Percentiles rank a stretch among this genome's conserved stretches.
Evolutionary conservation across 2,797 vertebrate species (phyloP).

Genomic region (Selene dorsalis): DNA sequence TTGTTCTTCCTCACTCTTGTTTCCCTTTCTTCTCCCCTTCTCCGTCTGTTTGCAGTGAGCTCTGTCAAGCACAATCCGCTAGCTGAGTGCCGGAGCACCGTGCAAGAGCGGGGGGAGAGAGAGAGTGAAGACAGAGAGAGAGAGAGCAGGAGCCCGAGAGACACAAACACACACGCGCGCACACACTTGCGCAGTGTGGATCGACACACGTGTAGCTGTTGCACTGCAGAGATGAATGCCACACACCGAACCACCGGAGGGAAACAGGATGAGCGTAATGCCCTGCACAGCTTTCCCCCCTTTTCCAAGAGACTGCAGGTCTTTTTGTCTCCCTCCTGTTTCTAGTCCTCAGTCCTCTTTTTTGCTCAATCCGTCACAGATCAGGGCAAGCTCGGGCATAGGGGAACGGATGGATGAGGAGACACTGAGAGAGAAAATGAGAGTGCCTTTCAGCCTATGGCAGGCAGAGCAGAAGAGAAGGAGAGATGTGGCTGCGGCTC

Average conservation of each 20-base stretch:
- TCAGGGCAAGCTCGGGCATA: slow-evolving; percentile 64
- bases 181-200: slow-evolving; percentile 49
- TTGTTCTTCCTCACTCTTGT: slow-evolving; percentile 45
- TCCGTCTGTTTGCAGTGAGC: slow-evolving; percentile 61
- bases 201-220: slow-evolving; percentile 72
- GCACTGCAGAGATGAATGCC: slow-evolving; percentile 61
- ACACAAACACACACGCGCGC: slow-evolving; percentile 18
- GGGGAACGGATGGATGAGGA: slow-evolving; percentile 80
- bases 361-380: slow-evolving; percentile 71
- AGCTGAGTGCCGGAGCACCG: slow-evolving; percentile 67
- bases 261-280: slow-evolving; percentile 47
- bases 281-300: slow-evolving; percentile 47
- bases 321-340: slow-evolving; percentile 67
- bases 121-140: neutral
- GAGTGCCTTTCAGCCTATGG: slow-evolving; percentile 92
- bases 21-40: slow-evolving; percentile 57
- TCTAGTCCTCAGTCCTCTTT: slow-evolving; percentile 67
- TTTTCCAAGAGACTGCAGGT: slow-evolving; percentile 63
- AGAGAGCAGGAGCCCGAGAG: slow-evolving; percentile 47
- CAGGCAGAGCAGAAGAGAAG: slow-evolving; percentile 88
- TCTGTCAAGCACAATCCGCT: slow-evolving; percentile 70
- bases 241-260: slow-evolving; percentile 58
- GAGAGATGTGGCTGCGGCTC: slow-evolving; percentile 87
- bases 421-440: slow-evolving; percentile 74
- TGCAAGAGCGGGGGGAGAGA: slow-evolving; percentile 45